Evolutionary conservation across 2,113 vertebrate genomes (phyloP).

Genomic region (Haemorhous mexicanus): DNA sequence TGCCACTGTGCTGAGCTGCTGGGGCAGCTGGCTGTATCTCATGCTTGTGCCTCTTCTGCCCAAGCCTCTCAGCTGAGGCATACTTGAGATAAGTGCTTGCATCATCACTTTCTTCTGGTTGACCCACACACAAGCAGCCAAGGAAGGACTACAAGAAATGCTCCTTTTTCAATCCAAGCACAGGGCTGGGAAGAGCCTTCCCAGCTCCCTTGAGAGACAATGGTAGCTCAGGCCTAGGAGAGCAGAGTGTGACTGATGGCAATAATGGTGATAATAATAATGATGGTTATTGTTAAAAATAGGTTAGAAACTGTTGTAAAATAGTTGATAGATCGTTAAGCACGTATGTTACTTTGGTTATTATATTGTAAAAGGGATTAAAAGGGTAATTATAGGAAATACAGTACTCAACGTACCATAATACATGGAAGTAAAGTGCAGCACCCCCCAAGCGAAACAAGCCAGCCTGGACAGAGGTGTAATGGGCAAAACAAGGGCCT

Average conservation of each 20-base stretch:
- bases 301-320: no score
- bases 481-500: no score
- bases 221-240: fast-evolving
- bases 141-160: fast-evolving
- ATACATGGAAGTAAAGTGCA: no score
- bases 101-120: background rate
- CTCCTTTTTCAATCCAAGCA: background rate
- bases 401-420: no score
- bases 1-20: fast-evolving
- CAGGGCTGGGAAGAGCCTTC: background rate
- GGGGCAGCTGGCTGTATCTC: background rate
- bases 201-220: background rate
- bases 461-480: no score
- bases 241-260: background rate
- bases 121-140: fast-evolving
- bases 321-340: no score
- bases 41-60: background rate
- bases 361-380: no score
- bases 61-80: background rate
- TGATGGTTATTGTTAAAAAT: no score
- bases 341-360: no score
- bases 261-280: background rate
- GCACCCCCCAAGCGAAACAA: no score
- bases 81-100: fast-evolving
- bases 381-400: no score